Base-by-base conservation (phyloP, 2,888 invertebrate species). In the Drepana falcataria region DNA sequence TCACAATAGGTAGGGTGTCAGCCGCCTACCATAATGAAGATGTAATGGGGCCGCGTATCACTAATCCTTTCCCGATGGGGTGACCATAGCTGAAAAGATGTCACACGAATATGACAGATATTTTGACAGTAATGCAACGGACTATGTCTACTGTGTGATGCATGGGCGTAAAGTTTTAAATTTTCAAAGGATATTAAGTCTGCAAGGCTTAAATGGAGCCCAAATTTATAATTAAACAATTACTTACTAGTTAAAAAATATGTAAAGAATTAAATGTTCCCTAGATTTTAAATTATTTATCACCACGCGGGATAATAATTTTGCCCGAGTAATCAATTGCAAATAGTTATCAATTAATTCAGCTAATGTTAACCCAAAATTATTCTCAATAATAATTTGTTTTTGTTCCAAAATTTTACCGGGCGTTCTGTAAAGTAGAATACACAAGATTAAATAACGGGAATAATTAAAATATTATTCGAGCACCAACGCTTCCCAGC, bases 1-100 rank as follows among this genome's bases (percentile, higher is more conserved):
- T 77, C 71, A 82, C 80, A 81, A 79, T 80, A 63, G 61, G 69
- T 64, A 73, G 78, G 77, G 74, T 66, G 84, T 79, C 87, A 84
- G 85, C 82, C 87, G 83, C 87, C 90, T 87, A 85, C 90, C 87
- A 78, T 89, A 91, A 91, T 91, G 91, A 91, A 90, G 90, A 89
- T 89, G 90, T 91, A 90, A 90, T 91, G 74, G 87, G 87, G 89
- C 82, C 71, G 80, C 73, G 75, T 71, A 76, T 75, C 76, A 65
- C 76, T 90, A 90, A 90, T 90, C 90, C 88, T 84, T 80, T 82
- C 64, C 78, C 71, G 77, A 85, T 87, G 85, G 88, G 89, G 89
- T 86, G 87, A 77, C 79, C 73, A 75, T 62, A 62, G 56, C 71
- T 90, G 82, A 89, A 89, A 88, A 76, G 88, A 88, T 88, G 89